A percentile compares a stretch with the other conserved stretches of the same genome.
Evolutionary conservation across 2,888 invertebrate genomes (phyloP).

Genomic region (Meteorus cinctellus): DNA sequence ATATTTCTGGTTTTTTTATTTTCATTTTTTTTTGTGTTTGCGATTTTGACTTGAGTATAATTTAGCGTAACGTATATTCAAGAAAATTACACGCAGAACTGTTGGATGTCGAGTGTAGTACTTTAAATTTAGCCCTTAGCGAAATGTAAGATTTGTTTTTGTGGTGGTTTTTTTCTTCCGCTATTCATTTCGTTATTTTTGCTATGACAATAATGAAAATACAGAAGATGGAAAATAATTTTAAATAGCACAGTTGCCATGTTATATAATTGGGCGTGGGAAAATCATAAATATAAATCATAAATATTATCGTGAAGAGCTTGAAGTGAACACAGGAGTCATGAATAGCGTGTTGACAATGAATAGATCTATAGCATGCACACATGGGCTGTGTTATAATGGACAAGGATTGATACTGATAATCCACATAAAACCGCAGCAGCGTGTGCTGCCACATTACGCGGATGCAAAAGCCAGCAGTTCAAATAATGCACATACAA

Average conservation of each 20-base stretch:
- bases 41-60: neutral
- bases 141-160: neutral
- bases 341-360: neutral
- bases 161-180: neutral
- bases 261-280: too few relatives aligned
- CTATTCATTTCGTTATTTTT: neutral
- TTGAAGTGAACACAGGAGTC: too few relatives aligned
- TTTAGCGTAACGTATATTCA: neutral
- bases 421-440: conserved; percentile 21
- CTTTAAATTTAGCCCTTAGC: neutral
- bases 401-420: conserved; percentile 14
- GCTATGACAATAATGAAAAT: neutral
- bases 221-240: too few relatives aligned
- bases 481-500: conserved; percentile 55
- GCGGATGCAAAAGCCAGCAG: conserved; percentile 53
- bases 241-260: too few relatives aligned
- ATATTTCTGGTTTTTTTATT: conserved; percentile 9
- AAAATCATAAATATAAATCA: too few relatives aligned
- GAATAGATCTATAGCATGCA: neutral
- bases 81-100: neutral
- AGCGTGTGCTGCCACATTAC: conserved; percentile 33
- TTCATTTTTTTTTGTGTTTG: neutral
- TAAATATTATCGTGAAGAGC: too few relatives aligned
- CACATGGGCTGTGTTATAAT: neutral
- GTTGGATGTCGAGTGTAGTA: neutral